Evolutionary conservation across 2,888 invertebrate species (phyloP), one percentile per base, ranked within the genome.

Genomic region (Drosophila nr. perissopoda): DNA sequence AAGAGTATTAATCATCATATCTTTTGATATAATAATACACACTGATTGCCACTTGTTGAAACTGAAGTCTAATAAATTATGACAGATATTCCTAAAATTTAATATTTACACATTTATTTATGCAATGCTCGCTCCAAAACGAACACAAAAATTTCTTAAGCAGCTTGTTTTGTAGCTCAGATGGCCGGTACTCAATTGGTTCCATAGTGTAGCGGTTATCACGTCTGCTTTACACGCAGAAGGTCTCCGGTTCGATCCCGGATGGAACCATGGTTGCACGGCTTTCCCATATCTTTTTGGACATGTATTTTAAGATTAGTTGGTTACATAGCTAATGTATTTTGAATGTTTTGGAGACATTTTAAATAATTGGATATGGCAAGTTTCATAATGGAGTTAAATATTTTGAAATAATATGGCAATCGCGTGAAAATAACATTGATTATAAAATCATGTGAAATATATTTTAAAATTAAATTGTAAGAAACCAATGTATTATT

Each of bases 171-270:
- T 0, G 8, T 25, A 8, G 31, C 10, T 76, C 67, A 61, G 73
- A 21, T 78, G 5, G 0, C 0, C 0, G 0, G 0, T 0, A 0
- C 0, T 0, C 62, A 82, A 31, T 58, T 83, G 93, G 93, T 93
- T 93, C 92, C 93, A 93, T 93, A 93, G 93, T 93, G 93, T 93
- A 93, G 93, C 93, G 93, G 93, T 93, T 93, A 93, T 93, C 93
- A 93, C 93, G 93, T 93, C 93, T 93, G 93, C 93, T 93, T 93
- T 93, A 93, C 93, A 93, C 93, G 93, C 93, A 93, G 93, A 93
- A 93, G 93, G 93, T 93, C 93, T 93, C 93, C 93, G 91, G 93
- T 93, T 93, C 93, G 93, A 93, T 92, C 92, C 93, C 91, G 92
- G 92, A 93, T 93, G 92, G 92, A 92, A 92, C 92, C 31, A 59